These are phyloP conservation scores for Strigamia crassipes DNA, from an alignment of 2,888 invertebrate genomes.

Conservation along the genomic window DNA sequence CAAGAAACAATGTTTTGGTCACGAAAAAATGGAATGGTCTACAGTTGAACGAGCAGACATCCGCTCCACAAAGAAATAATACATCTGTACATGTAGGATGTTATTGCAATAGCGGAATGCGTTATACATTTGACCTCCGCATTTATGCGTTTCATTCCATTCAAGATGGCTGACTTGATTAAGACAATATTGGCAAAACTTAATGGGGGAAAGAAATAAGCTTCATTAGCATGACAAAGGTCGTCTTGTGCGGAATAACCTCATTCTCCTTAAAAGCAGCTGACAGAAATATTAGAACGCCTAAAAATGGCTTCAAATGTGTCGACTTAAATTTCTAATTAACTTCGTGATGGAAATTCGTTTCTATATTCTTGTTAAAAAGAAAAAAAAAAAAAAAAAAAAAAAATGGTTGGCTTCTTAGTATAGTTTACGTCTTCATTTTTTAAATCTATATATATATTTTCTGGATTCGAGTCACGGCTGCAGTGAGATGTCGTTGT, in stretches of 20 bases:
- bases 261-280: slow-evolving; percentile 21
- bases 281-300: not conserved
- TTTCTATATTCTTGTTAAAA: not conserved
- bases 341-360: not conserved
- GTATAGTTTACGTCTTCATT: not conserved
- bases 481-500: slow-evolving; percentile 27
- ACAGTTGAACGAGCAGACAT: slow-evolving; percentile 21
- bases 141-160: slow-evolving; percentile 16
- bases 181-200: slow-evolving; percentile 26
- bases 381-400: not conserved
- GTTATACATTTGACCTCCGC: slow-evolving; percentile 6
- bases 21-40: not conserved
- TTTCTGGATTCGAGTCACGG: slow-evolving; percentile 6
- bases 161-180: slow-evolving; percentile 26
- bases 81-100: not conserved
- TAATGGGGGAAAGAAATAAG: slow-evolving; percentile 8
- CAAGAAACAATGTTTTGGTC: not conserved
- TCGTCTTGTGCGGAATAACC: slow-evolving; percentile 18
- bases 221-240: slow-evolving; percentile 12
- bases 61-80: slow-evolving; percentile 25
- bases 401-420: not conserved
- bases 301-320: not conserved
- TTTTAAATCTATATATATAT: not conserved
- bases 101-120: slow-evolving; percentile 7
- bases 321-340: not conserved